A percentile compares a stretch with the other conserved stretches of the same genome.
Evolutionary conservation across 2,888 invertebrate species (phyloP).

Genomic region (Andrena dorsata): DNA sequence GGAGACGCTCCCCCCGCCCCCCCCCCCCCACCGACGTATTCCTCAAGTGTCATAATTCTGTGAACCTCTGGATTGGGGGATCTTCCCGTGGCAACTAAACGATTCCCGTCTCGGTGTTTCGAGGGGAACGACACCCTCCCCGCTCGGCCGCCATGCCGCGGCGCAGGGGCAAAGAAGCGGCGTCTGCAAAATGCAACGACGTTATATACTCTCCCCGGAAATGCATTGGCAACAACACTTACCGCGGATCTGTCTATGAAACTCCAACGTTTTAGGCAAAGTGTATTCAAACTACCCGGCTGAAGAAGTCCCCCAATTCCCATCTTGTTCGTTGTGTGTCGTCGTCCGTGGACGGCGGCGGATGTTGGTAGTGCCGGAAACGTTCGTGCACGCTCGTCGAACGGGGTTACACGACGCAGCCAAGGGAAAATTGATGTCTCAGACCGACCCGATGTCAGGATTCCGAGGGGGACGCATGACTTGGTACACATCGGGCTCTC

Average conservation of each 20-base stretch:
- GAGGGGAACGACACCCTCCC: background rate
- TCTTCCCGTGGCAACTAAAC: constrained; percentile 12
- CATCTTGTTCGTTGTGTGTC: constrained; percentile 66
- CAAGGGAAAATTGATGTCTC: constrained; percentile 70
- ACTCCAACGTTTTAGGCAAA: constrained; percentile 68
- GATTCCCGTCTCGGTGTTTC: constrained; percentile 14
- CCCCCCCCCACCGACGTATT: too few relatives aligned
- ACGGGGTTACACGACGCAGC: constrained; percentile 63
- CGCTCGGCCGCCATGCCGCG: constrained; percentile 7
- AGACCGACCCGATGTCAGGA: constrained; percentile 61
- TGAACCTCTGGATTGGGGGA: background rate
- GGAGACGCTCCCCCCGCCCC: background rate
- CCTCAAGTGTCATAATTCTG: constrained; percentile 1
- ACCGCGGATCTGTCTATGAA: constrained; percentile 60
- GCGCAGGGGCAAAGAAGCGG: constrained; percentile 9
- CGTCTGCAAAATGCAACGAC: constrained; percentile 54
- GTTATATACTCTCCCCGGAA: constrained; percentile 29
- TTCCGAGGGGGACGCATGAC: constrained; percentile 49
- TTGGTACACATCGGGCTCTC: constrained; percentile 27
- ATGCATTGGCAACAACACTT: constrained; percentile 58
- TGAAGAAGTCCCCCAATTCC: constrained; percentile 68
- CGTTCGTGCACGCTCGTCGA: constrained; percentile 64
- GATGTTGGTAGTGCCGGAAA: constrained; percentile 68
- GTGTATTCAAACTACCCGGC: constrained; percentile 70
- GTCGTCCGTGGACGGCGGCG: constrained; percentile 63